Percentiles rank a stretch among this genome's conserved stretches.
These are phyloP conservation scores for Anas flavirostris DNA, from an alignment of 2,797 vertebrate genomes.

Conservation along the genomic window DNA sequence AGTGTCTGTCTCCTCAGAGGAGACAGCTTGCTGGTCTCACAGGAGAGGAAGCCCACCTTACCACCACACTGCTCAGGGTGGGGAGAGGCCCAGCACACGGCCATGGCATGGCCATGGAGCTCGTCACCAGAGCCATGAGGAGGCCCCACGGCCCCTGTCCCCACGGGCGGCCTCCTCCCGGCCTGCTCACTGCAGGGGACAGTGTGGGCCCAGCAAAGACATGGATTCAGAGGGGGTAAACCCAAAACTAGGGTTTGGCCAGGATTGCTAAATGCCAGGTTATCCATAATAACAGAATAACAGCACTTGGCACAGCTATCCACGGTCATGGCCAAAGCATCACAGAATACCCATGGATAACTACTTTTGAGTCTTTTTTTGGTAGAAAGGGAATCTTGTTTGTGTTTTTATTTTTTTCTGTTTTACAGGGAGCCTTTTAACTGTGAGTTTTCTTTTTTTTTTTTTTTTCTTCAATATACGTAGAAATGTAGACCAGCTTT, in stretches of 20 bases:
- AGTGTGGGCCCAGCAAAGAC: no score
- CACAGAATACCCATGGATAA: not conserved
- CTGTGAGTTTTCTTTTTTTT: not conserved
- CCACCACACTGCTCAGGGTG: accelerated
- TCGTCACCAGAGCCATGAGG: not conserved
- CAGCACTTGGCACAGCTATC: not conserved
- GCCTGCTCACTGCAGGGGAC: not conserved
- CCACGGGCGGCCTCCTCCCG: not conserved
- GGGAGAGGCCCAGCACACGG: accelerated
- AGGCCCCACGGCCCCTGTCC: not conserved
- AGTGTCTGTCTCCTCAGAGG: not conserved
- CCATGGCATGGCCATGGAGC: not conserved
- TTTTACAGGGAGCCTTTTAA: not conserved
- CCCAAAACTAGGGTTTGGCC: not conserved
- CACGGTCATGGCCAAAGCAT: not conserved
- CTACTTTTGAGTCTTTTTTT: not conserved
- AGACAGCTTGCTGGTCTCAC: not conserved
- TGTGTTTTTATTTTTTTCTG: not conserved
- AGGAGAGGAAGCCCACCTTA: not conserved
- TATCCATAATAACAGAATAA: not conserved
- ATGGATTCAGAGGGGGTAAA: not conserved
- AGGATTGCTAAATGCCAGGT: not conserved
- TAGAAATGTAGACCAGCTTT: not conserved
- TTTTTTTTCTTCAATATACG: not conserved
- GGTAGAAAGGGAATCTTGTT: not conserved